Percentiles rank a stretch among this genome's conserved stretches.
Conservation (phyloP, 2,888 invertebrate species). For the Agrotis exclamationis region DNA sequence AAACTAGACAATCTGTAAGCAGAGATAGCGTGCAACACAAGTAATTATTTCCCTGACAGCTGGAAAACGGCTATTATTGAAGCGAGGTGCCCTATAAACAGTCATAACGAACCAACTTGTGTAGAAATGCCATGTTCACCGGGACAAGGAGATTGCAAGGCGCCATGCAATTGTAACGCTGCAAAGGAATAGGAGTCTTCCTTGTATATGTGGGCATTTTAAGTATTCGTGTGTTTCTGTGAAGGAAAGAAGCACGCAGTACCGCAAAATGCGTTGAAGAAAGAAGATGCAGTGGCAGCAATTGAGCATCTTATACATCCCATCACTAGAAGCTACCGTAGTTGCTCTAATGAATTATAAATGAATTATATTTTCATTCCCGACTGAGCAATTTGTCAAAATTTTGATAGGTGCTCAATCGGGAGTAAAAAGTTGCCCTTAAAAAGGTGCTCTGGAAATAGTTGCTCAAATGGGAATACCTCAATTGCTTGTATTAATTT, state of each 20-base stretch:
- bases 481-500: too few species aligned
- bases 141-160: conserved; percentile 21
- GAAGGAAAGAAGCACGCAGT: background rate
- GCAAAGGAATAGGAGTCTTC: background rate
- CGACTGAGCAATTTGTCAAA: too few species aligned
- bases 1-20: conserved; percentile 11
- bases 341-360: too few species aligned
- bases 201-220: background rate
- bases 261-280: too few species aligned
- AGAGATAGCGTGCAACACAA: conserved; percentile 33
- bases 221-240: background rate
- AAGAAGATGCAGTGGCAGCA: too few species aligned
- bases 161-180: conserved; percentile 31
- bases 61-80: conserved; percentile 36
- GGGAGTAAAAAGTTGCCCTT: too few species aligned
- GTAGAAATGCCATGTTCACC: conserved; percentile 30
- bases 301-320: too few species aligned
- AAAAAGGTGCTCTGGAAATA: too few species aligned
- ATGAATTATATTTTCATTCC: too few species aligned
- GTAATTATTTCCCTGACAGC: conserved; percentile 37
- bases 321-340: too few species aligned
- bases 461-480: too few species aligned
- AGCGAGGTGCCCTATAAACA: conserved; percentile 16
- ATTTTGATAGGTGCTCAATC: too few species aligned
- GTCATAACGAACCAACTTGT: conserved; percentile 48